phyloP scores from a whole-genome alignment of 2,888 invertebrate species.

The Caenorhabditis uteleia region DNA sequence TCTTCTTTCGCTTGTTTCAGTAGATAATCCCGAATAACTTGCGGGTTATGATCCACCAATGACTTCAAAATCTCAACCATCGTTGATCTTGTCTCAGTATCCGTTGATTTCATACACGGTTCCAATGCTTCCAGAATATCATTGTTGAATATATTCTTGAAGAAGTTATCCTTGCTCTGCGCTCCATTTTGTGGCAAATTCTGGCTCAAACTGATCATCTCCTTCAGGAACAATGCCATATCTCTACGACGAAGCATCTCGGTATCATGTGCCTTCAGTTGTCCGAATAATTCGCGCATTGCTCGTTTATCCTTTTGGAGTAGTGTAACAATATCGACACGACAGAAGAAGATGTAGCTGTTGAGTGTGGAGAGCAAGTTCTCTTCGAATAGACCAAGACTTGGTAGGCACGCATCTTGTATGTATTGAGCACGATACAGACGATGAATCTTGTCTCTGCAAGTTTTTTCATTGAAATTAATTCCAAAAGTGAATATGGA shows the following conservation, averaged over 20 bases:
- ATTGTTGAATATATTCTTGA: constrained; percentile 75
- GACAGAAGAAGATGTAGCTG: constrained; percentile 99
- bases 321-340: constrained; percentile 97
- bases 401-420: constrained; percentile 92
- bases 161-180: constrained; percentile 95
- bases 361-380: constrained; percentile 95
- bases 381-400: constrained; percentile 98
- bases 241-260: constrained; percentile 86
- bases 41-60: constrained; percentile 96
- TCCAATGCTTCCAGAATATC: constrained; percentile 67
- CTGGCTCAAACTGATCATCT: constrained; percentile 98
- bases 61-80: constrained; percentile 91
- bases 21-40: constrained; percentile 94
- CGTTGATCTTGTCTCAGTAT: constrained; percentile 90
- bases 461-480: constrained; percentile 4
- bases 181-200: constrained; percentile 95
- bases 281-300: constrained; percentile 89
- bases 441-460: constrained; percentile 91
- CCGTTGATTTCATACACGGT: constrained; percentile 74
- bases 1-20: constrained; percentile 83
- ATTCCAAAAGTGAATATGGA: neutral
- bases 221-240: constrained; percentile 94
- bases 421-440: constrained; percentile 99
- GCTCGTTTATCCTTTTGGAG: constrained; percentile 95
- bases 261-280: constrained; percentile 87